A percentile compares a stretch with the other conserved stretches of the same genome.
These are phyloP conservation scores for Luperina testacea DNA, from an alignment of 2,888 invertebrate genomes.

Conservation along the genomic window DNA sequence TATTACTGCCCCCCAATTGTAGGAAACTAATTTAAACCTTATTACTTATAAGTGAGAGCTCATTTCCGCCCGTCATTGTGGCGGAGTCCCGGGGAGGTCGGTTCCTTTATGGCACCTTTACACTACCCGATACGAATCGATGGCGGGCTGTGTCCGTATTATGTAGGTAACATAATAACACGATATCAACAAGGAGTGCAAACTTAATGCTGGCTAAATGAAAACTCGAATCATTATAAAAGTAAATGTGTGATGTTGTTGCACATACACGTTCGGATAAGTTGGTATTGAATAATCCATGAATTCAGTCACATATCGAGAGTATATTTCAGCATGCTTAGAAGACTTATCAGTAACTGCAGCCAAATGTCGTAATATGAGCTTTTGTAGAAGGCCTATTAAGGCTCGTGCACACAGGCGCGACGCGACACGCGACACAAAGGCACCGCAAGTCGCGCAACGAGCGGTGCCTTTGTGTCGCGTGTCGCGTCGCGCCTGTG, in stretches of 20 bases:
- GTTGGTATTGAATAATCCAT: background rate
- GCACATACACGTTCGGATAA: background rate
- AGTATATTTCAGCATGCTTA: background rate
- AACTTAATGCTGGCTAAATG: background rate
- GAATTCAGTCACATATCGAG: background rate
- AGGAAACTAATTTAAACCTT: slow-evolving; percentile 52
- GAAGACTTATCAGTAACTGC: background rate
- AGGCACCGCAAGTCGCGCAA: too few species aligned
- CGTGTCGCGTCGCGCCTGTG: too few species aligned
- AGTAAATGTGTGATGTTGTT: background rate
- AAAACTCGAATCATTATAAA: background rate
- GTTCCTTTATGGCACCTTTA: slow-evolving; percentile 35
- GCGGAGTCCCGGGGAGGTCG: slow-evolving; percentile 18
- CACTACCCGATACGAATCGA: slow-evolving; percentile 32
- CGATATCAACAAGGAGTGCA: background rate
- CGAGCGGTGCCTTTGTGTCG: too few species aligned
- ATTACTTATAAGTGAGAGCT: slow-evolving; percentile 34
- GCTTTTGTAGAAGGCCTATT: background rate
- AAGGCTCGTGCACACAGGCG: too few species aligned
- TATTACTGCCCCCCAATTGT: slow-evolving; percentile 48
- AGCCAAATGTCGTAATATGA: background rate
- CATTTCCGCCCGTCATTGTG: slow-evolving; percentile 31
- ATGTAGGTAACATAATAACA: background rate
- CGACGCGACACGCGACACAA: too few species aligned
- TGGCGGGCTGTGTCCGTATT: background rate